A percentile compares a stretch with the other conserved stretches of the same genome.
Evolutionary conservation across 2,113 vertebrate genomes (phyloP).

Genomic region (Osmerus mordax): DNA sequence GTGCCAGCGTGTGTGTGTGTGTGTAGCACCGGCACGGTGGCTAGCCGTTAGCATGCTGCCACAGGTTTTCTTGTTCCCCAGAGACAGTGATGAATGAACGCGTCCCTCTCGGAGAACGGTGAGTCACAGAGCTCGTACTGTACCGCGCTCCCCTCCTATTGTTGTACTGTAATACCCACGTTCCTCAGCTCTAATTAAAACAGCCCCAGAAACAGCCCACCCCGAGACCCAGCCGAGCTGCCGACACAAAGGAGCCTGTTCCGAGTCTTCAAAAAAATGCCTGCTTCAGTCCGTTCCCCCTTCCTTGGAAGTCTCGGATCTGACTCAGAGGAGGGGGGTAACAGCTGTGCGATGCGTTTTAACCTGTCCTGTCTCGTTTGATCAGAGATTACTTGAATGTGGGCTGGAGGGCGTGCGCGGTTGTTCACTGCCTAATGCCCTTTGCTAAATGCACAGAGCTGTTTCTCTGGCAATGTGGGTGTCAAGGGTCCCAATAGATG

Average conservation of each 20-base stretch:
- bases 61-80: conserved; percentile 52
- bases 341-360: too few relatives aligned
- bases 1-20: background rate
- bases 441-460: too few relatives aligned
- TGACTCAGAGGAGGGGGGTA: too few relatives aligned
- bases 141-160: conserved; percentile 15
- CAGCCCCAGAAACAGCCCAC: conserved; percentile 40
- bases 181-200: conserved; percentile 46
- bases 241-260: background rate
- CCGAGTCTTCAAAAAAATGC: too few relatives aligned
- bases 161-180: background rate
- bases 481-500: too few relatives aligned
- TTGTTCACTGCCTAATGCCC: too few relatives aligned
- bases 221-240: background rate
- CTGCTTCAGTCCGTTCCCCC: too few relatives aligned
- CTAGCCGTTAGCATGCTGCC: conserved; percentile 45
- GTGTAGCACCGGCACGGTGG: background rate
- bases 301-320: too few relatives aligned
- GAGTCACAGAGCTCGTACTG: conserved; percentile 38
- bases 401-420: too few relatives aligned
- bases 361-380: too few relatives aligned
- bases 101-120: conserved; percentile 47
- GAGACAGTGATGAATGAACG: conserved; percentile 61
- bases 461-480: too few relatives aligned
- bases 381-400: too few relatives aligned